Percentiles rank a stretch among this genome's conserved stretches.
Conservation (phyloP, 2,797 vertebrate species). For the Astyanax mexicanus region DNA sequence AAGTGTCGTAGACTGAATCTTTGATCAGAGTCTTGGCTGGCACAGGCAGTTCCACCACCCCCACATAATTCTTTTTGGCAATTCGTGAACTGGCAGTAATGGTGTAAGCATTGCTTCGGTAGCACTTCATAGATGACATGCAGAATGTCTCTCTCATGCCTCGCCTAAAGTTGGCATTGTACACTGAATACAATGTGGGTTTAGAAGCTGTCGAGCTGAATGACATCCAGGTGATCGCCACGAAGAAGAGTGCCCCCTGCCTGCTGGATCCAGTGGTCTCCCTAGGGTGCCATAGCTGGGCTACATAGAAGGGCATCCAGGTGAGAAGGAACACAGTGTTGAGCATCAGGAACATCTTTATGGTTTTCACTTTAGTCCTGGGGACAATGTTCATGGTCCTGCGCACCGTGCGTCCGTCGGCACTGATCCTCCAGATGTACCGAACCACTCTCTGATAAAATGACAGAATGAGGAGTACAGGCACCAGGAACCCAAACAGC, state of each 20-base stretch:
- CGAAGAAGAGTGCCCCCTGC: slow-evolving; percentile 83
- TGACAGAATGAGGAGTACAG: slow-evolving; percentile 79
- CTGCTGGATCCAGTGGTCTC: slow-evolving; percentile 70
- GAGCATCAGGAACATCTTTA: slow-evolving; percentile 96
- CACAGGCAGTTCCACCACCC: slow-evolving; percentile 87
- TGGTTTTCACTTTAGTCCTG: slow-evolving; percentile 95
- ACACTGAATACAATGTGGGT: slow-evolving; percentile 87
- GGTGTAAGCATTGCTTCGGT: slow-evolving; percentile 95
- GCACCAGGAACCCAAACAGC: slow-evolving; percentile 84
- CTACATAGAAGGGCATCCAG: slow-evolving; percentile 90
- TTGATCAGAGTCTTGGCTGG: slow-evolving; percentile 81
- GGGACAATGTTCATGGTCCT: slow-evolving; percentile 94
- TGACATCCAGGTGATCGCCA: slow-evolving; percentile 83
- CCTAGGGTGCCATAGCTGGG: slow-evolving; percentile 89
- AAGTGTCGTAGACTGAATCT: slow-evolving; percentile 87
- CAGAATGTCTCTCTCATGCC: slow-evolving; percentile 97
- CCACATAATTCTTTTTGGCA: slow-evolving; percentile 94
- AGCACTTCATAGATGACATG: slow-evolving; percentile 97
- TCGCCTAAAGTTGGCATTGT: slow-evolving; percentile 91
- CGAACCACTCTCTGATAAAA: slow-evolving; percentile 93
- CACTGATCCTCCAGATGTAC: slow-evolving; percentile 93
- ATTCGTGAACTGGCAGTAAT: slow-evolving; percentile 94
- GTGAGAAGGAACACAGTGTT: slow-evolving; percentile 88
- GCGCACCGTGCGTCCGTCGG: slow-evolving; percentile 86
- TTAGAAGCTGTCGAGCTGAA: slow-evolving; percentile 93